Percentiles rank a stretch among this genome's conserved stretches.
These are phyloP conservation scores for Oncorhynchus mykiss DNA, from an alignment of 2,113 vertebrate species.

Conservation along the genomic window DNA sequence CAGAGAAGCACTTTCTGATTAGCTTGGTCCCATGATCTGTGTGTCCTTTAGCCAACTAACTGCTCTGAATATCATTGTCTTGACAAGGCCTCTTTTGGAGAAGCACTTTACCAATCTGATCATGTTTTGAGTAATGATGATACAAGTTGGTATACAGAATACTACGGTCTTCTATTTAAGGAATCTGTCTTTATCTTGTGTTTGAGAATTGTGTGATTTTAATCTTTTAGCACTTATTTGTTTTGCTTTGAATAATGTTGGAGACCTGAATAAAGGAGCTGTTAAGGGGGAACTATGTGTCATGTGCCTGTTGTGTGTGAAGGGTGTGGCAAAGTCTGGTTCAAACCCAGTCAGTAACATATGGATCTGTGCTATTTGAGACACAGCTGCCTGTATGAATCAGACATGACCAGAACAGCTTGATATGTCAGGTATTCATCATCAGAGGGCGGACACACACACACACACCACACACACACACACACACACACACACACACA, in stretches of 20 bases:
- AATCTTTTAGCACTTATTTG: constrained; percentile 54
- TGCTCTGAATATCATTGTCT: not conserved
- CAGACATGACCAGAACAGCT: constrained; percentile 3
- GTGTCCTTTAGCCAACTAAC: no score
- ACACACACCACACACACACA: not conserved
- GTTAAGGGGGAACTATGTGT: constrained; percentile 42
- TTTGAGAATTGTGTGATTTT: constrained; percentile 46
- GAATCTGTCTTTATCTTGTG: constrained; percentile 37
- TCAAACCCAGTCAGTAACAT: not conserved
- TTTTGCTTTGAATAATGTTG: constrained; percentile 65
- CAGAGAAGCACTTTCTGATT: no score
- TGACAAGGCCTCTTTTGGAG: constrained; percentile 47
- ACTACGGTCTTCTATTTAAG: constrained; percentile 57
- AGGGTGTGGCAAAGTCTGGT: no score
- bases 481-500: no score
- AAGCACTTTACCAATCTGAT: constrained; percentile 63
- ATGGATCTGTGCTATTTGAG: not conserved
- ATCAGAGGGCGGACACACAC: not conserved
- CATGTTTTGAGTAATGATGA: constrained; percentile 38
- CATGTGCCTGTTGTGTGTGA: no score
- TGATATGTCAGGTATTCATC: constrained; percentile 41
- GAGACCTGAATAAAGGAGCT: constrained; percentile 64
- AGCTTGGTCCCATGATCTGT: no score
- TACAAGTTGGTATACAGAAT: not conserved
- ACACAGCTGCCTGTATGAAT: not conserved